Evolutionary conservation across 1,140 invertebrate species (phyloP).

Genomic region (Pseudomyrmex cubaensis): DNA sequence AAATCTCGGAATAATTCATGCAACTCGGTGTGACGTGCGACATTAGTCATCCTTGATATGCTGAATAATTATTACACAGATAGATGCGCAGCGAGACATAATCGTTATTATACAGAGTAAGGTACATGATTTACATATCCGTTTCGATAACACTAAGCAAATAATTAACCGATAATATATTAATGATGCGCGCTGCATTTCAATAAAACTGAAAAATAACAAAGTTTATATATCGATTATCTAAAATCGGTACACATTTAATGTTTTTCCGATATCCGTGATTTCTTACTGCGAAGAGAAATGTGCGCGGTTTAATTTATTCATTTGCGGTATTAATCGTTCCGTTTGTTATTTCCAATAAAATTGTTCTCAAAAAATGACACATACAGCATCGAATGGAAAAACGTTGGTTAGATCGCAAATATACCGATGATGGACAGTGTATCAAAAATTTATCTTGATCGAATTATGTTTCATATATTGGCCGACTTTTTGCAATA

Average conservation of each 20-base stretch:
- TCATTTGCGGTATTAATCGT: conserved; percentile 23
- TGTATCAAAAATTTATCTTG: conserved; percentile 58
- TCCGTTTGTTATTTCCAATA: conserved; percentile 34
- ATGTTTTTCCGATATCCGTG: background rate
- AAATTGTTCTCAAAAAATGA: conserved; percentile 18
- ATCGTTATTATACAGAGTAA: conserved; percentile 8
- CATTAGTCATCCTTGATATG: conserved; percentile 17
- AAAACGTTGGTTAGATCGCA: conserved; percentile 33
- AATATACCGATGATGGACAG: conserved; percentile 43
- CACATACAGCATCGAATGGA: conserved; percentile 9
- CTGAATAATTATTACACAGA: conserved; percentile 67
- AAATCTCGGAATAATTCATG: conserved; percentile 54
- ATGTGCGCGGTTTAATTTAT: conserved; percentile 41
- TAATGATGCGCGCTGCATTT: conserved; percentile 17
- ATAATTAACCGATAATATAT: conserved; percentile 30
- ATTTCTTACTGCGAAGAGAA: background rate
- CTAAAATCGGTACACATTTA: conserved; percentile 25
- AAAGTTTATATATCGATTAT: background rate
- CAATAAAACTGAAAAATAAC: background rate
- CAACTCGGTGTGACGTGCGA: conserved; percentile 38
- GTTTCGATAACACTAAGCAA: conserved; percentile 59
- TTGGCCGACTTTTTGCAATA: conserved; percentile 15
- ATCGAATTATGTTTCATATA: conserved; percentile 67
- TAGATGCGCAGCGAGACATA: conserved; percentile 56
- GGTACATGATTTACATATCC: conserved; percentile 56